Conservation (phyloP, 2,888 invertebrate genomes). For the Sarcophaga subvicina region DNA sequence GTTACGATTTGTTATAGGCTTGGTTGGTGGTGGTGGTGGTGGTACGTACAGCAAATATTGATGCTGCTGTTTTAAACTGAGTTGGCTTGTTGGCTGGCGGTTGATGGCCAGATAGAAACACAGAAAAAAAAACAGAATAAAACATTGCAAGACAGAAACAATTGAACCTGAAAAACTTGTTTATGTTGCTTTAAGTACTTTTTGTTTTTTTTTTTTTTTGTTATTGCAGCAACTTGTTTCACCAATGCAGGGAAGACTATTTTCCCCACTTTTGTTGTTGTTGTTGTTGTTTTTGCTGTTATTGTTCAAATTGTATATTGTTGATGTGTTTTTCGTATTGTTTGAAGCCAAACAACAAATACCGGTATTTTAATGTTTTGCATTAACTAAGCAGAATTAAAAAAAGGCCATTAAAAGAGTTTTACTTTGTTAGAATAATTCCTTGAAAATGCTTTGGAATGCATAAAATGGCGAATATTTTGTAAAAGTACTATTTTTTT, state of each 20-base stretch:
- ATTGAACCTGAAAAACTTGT: slow-evolving; percentile 69
- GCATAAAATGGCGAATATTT: too few relatives aligned
- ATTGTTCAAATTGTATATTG: neutral
- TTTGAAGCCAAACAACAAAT: neutral
- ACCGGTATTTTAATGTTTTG: neutral
- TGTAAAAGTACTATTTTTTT: too few relatives aligned
- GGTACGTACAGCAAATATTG: neutral
- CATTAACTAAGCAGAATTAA: too few relatives aligned
- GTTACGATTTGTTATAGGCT: neutral
- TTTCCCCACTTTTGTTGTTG: neutral
- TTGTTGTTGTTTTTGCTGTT: neutral
- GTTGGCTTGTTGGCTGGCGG: neutral
- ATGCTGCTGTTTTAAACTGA: neutral
- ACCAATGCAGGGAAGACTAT: neutral
- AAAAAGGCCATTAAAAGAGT: too few relatives aligned
- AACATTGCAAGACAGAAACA: slow-evolving; percentile 17
- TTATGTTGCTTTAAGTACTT: slow-evolving; percentile 36
- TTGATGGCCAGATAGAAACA: neutral
- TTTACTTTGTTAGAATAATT: too few relatives aligned
- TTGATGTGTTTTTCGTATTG: neutral
- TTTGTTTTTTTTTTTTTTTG: slow-evolving; percentile 15
- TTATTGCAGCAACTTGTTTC: neutral
- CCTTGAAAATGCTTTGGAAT: too few relatives aligned
- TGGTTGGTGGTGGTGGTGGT: too few relatives aligned
- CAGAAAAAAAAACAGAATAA: neutral